Percentiles rank a stretch among this genome's conserved stretches.
These are phyloP conservation scores for Thunnus albacares DNA, from an alignment of 2,797 vertebrate species.

Conservation along the genomic window DNA sequence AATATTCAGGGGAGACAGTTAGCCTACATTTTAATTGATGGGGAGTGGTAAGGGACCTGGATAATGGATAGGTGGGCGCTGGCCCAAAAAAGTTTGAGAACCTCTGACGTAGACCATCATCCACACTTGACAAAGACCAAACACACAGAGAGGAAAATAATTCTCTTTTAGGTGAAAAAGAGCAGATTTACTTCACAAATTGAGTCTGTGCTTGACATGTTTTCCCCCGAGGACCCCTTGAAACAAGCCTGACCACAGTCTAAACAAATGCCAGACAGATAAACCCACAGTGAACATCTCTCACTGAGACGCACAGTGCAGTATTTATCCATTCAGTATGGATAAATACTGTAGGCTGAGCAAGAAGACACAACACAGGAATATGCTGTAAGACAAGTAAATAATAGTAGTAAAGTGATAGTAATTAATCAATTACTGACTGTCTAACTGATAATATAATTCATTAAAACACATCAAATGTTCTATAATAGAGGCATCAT, in stretches of 20 bases:
- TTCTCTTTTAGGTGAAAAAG: slow-evolving; percentile 53
- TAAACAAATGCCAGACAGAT: slow-evolving; percentile 73
- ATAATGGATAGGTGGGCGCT: too few relatives aligned
- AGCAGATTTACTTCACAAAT: slow-evolving; percentile 63
- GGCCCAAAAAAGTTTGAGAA: too few relatives aligned
- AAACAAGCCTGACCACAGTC: slow-evolving; percentile 63
- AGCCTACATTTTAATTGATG: too few relatives aligned
- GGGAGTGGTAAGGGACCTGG: too few relatives aligned
- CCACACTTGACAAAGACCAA: slow-evolving; percentile 45
- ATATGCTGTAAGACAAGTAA: not conserved
- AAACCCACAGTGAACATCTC: slow-evolving; percentile 56
- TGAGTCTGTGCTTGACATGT: slow-evolving; percentile 53
- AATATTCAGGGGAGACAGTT: too few relatives aligned
- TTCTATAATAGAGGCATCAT: not conserved
- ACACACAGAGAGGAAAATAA: slow-evolving; percentile 40
- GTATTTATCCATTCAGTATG: not conserved
- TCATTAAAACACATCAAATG: not conserved
- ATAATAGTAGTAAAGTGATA: not conserved
- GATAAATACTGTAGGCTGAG: not conserved
- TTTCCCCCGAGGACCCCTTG: slow-evolving; percentile 46
- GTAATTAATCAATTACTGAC: not conserved
- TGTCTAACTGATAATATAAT: not conserved
- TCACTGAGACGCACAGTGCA: slow-evolving; percentile 32
- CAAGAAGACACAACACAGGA: not conserved
- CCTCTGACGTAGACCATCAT: slow-evolving; percentile 25